phyloP scores from a whole-genome alignment of 1,140 invertebrate species.

The Trichogramma pretiosum region DNA sequence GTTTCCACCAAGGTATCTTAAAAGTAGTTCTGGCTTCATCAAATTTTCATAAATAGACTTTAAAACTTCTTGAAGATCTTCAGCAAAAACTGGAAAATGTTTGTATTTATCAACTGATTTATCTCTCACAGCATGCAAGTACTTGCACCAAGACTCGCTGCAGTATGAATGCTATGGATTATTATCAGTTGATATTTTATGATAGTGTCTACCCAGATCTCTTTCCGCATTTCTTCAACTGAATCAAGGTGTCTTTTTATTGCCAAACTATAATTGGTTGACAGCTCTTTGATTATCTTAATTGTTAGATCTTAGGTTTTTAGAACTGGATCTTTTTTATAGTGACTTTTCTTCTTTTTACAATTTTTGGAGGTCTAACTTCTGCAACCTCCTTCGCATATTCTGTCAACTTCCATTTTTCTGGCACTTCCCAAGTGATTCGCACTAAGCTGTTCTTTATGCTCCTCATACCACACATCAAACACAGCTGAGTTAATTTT shows the following conservation, averaged over 20 bases:
- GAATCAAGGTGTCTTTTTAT: no score
- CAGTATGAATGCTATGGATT: slow-evolving; percentile 1
- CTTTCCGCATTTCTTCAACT: slow-evolving; percentile 1
- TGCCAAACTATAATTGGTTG: no score
- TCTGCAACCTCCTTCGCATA: no score
- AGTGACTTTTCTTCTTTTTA: background rate
- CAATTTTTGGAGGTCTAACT: no score
- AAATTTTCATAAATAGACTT: slow-evolving; percentile 15
- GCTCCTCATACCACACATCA: no score
- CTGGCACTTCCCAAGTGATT: no score
- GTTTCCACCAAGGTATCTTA: slow-evolving; percentile 15
- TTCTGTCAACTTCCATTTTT: background rate
- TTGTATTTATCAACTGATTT: no score
- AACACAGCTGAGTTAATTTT: background rate
- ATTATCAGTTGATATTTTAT: background rate
- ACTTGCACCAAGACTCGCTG: background rate
- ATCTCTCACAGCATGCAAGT: slow-evolving; percentile 3
- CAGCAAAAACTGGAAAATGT: background rate
- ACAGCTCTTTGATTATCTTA: no score
- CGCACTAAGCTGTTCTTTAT: no score
- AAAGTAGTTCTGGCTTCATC: slow-evolving; percentile 13
- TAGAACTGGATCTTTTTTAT: no score
- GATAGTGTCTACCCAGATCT: background rate
- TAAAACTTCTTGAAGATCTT: slow-evolving; percentile 13
- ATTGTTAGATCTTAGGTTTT: no score